Evolutionary conservation across 1,140 invertebrate species (phyloP), one percentile per base, ranked within the genome.

Genomic region (Drosophila tsacasi): DNA sequence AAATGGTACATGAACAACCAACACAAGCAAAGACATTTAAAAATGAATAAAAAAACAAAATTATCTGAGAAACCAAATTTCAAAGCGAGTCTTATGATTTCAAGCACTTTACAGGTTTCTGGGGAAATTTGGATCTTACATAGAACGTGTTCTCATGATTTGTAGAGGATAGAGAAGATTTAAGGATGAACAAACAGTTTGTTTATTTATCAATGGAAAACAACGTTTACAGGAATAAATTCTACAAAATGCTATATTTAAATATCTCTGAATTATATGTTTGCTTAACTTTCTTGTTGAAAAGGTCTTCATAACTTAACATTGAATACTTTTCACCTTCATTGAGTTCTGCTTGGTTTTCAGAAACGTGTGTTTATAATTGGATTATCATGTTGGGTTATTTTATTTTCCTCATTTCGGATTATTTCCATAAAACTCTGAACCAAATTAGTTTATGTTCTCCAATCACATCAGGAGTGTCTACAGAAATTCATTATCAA

Each of bases 11-110:
- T 64, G 68, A 76, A 74, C 75, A 71, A 42, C 67, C 25, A 74
- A 81, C 76, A 89, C 73, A 86, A 66, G 60, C 80, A 82, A 86
- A 78, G 52, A 78, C 55, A 83, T 77, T 76, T 58, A 85, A 68
- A 86, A 85, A 81, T 67, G 65, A 78, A 80, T 78, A 85, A 77
- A 77, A 76, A 78, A 80, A 58, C 50, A 62, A 68, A 76, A 67
- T 55, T 30, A 76, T 59, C 75, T 44, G 25, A 75, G 15, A 76
- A 76, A 50, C 72, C 46, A 59, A 76, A 49, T 35, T 55, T 42
- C 0, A 30, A 19, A 35, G 12, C 0, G 17, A 44, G 25, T 32
- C 13, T 68, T 32, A 42, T 76, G n/a, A 21, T 32, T 74, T 13
- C 0, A 37, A 55, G 42, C 3, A 23, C 32, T 32, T 61, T 58